Evolutionary conservation across 2,797 vertebrate species (phyloP), one percentile per base, ranked within the genome.

Genomic region (Coilia nasus): DNA sequence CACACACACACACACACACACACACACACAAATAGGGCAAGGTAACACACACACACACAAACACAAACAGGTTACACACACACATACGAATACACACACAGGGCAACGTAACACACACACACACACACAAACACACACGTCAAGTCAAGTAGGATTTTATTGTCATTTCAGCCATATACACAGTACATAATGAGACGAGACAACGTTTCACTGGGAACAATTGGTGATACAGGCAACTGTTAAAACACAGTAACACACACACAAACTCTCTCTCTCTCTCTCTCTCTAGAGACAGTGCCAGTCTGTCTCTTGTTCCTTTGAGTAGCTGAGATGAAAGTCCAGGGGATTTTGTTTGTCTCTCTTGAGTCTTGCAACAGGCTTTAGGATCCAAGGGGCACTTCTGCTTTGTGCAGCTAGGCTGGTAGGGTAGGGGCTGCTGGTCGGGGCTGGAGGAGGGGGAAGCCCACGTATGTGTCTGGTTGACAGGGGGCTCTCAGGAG

Each of bases 1-100:
- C 2, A 54, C 81, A 81, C 89, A 88, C 88, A 86, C 75, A 85
- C 83, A 15, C 62, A 75, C 85, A 88, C 46, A 57, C 71, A 21
- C 35, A 11, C 6, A 15, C 85, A 50, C 54, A 35, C 81, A 54
- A 9, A 60, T 10, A 35, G 64, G 57, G n/a, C 59, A 75, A 46
- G 54, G 62, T 50, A 44, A 54, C 83, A 54, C 46, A 67, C 62
- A 67, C 62, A 67, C 62, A 67, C 62, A 67, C 23, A 28, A 0
- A 67, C 62, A 71, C 28, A 47, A 3, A 47, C 46, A 10, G 4
- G 10, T 10, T 47, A 47, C 46, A 47, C 46, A 47, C 46, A 47
- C 46, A 47, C 46, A n/a, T n/a, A n/a, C 10, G 46, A 4, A 47
- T 47, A 10, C 46, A 47, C 46, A 47, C 46, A 47, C 46, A 47